phyloP scores from a whole-genome alignment of 1,140 invertebrate species.

The Coboldia fuscipes region DNA sequence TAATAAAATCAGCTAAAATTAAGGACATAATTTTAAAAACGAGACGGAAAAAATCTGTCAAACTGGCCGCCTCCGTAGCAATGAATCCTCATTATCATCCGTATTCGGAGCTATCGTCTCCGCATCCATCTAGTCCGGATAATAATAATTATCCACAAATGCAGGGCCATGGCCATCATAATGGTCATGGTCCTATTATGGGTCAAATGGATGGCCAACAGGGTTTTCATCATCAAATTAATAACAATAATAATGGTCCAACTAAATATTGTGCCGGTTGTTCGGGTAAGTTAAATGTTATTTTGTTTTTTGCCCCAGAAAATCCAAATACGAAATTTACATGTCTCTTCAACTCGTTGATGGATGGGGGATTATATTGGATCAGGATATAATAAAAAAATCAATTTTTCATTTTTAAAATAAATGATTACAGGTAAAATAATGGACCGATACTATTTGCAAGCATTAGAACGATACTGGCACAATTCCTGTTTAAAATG shows the following conservation, averaged over 20 bases:
- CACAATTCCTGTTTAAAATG: slow-evolving; percentile 85
- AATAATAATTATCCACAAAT: slow-evolving; percentile 24
- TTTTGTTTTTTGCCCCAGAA: too few relatives aligned
- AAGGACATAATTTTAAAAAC: slow-evolving; percentile 1
- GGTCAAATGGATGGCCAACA: slow-evolving; percentile 15
- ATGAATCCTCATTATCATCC: slow-evolving; percentile 51
- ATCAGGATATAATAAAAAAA: too few relatives aligned
- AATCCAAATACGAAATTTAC: too few relatives aligned
- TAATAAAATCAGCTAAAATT: not conserved
- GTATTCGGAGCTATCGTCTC: slow-evolving; percentile 41
- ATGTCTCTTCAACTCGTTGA: too few relatives aligned
- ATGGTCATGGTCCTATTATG: slow-evolving; percentile 20
- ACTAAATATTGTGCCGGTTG: slow-evolving; percentile 41
- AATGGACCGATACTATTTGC: slow-evolving; percentile 66
- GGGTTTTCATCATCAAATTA: slow-evolving; percentile 21
- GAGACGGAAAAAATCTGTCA: too few relatives aligned
- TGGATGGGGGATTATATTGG: too few relatives aligned
- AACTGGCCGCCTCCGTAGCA: slow-evolving; percentile 38
- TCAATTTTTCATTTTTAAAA: not conserved
- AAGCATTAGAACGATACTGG: slow-evolving; percentile 82
- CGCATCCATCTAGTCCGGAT: slow-evolving; percentile 40
- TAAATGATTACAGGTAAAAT: slow-evolving; percentile 37
- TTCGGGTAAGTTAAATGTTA: slow-evolving; percentile 16
- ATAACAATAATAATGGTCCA: slow-evolving; percentile 33
- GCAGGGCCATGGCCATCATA: slow-evolving; percentile 14